Conservation (phyloP, 2,797 vertebrate species). For the Pseudotriccus pelzelni region DNA sequence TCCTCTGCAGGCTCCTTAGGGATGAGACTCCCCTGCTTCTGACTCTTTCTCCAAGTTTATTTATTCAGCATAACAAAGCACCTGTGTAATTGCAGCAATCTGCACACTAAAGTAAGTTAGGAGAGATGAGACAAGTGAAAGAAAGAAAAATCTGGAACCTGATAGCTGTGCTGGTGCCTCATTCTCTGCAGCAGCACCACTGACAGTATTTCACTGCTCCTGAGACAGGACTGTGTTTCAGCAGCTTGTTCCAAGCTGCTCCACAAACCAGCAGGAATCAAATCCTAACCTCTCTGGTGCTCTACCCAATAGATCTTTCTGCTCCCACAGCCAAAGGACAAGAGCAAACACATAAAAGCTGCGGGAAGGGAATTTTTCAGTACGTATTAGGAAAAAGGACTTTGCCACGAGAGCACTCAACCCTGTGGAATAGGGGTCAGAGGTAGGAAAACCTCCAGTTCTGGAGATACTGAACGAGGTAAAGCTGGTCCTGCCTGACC, state of each 20-base stretch:
- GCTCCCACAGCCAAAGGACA: neutral
- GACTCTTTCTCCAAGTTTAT: neutral
- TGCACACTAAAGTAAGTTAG: neutral
- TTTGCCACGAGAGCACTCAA: neutral
- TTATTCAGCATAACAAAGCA: neutral
- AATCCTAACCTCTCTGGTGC: neutral
- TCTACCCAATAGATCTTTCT: neutral
- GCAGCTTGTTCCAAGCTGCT: neutral
- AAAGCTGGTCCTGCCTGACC: neutral
- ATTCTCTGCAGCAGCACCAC: neutral
- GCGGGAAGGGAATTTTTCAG: neutral
- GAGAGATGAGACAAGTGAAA: neutral
- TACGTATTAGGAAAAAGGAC: neutral
- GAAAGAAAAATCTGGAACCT: neutral
- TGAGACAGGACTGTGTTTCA: neutral
- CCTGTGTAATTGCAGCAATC: neutral
- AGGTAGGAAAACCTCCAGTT: fast-evolving
- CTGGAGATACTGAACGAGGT: neutral
- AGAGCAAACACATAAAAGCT: neutral
- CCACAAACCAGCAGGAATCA: neutral
- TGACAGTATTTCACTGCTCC: neutral
- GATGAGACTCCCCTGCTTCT: neutral
- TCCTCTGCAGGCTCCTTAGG: neutral
- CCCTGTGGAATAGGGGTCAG: fast-evolving
- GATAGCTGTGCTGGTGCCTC: neutral